Base-by-base conservation (phyloP, 53 echinoderm and acorn worm genomes). In the Echinarachnius parma region DNA sequence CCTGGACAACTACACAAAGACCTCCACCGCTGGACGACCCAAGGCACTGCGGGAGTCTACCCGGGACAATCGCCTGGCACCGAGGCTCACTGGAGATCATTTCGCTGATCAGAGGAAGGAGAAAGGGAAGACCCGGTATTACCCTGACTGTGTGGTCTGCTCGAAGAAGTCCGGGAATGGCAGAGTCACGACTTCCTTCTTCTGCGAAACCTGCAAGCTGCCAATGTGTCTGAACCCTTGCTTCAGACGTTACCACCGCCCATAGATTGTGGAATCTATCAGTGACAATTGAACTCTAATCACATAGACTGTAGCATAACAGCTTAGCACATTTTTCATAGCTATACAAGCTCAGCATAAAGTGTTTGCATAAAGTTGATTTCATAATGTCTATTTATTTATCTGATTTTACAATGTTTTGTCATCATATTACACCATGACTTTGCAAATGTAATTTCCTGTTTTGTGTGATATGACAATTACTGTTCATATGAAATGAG, bases 131-230 rank as follows among this genome's bases (percentile, higher is more conserved):
- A 28, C 25, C 21, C 20, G 57, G 10, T 57, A 57, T 19, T 74
- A 74, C 56, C 56, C 56, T 25, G 57, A 74, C 56, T 74, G 75
- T 24, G 42, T 56, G 21, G 75, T 74, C 2, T 74, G 75, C 75
- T 74, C 75, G n/a, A 34, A 21, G 28, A 74, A 56, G 56, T 34
- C 34, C 57, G 37, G 20, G 24, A 57, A 57, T 21, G 34, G 37
- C 20, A 11, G 75, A 26, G 34, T 32, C 44, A 54, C 54, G 21
- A 74, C 75, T 20, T 54, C 54, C 24, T 74, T 54, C 34, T 54
- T 42, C 9, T 74, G 75, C 34, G 56, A 74, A 27, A 32, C 31
- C 2, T 74, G 75, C 34, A 1, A 74, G 18, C 34, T 74, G 34
- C 55, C 57, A 8, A 74, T 74, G 75, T 59, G 57, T 10, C 18